phyloP scores from a whole-genome alignment of 2,888 invertebrate genomes.

The Lottia scabra region DNA sequence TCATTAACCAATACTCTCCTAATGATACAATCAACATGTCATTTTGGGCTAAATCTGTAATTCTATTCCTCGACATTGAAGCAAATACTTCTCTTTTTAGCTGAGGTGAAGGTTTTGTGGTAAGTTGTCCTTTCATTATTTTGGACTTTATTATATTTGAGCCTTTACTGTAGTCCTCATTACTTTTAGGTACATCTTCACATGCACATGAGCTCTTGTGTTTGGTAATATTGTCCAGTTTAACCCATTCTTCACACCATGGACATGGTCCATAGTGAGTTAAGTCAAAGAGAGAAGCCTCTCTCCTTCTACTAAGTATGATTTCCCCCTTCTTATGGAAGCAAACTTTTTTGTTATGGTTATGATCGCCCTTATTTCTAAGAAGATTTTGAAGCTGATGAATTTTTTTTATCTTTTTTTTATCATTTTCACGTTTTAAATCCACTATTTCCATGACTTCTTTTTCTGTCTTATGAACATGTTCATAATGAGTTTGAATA shows the following conservation, averaged over 20 bases:
- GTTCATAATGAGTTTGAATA: slow-evolving; percentile 8
- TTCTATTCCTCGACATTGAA: background rate
- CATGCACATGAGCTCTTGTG: too few species aligned
- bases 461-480: background rate
- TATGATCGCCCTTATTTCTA: background rate
- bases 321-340: background rate
- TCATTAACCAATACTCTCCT: background rate
- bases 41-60: background rate
- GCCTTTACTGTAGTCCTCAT: too few species aligned
- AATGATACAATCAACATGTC: background rate
- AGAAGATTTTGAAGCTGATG: background rate
- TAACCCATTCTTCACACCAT: background rate
- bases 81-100: background rate
- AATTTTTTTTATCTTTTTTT: background rate
- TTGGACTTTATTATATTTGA: background rate
- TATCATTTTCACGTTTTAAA: background rate
- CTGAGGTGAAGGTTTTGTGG: background rate
- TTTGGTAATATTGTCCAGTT: background rate
- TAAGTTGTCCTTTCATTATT: background rate
- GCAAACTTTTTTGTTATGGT: background rate
- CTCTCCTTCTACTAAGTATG: background rate
- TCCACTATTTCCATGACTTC: background rate
- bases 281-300: background rate
- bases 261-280: background rate
- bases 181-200: background rate